Percentiles rank a stretch among this genome's conserved stretches.
Conservation (phyloP, 2,888 invertebrate species). For the Tineola bisselliella region DNA sequence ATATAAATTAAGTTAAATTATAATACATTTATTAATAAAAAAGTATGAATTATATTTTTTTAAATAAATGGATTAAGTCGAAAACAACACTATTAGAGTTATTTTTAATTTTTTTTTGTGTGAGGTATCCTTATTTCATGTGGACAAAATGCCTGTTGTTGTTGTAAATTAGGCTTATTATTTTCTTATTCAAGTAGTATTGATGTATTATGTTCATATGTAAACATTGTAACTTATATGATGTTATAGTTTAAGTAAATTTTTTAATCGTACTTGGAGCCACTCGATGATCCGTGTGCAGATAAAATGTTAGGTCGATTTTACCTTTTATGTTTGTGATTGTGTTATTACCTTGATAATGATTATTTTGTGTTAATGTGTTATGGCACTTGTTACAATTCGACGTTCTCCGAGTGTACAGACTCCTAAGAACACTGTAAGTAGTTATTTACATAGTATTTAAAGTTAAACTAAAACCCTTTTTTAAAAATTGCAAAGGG, state of each 20-base stretch:
- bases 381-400: constrained; percentile 65
- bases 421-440: constrained; percentile 62
- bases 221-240: background rate
- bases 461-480: background rate
- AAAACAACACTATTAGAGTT: background rate
- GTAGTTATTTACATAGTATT: constrained; percentile 22
- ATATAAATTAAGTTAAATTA: too few relatives aligned
- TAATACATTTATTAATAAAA: too few relatives aligned
- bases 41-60: background rate
- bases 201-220: background rate
- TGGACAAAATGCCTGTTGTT: constrained; percentile 12
- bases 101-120: constrained; percentile 10
- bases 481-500: too few relatives aligned
- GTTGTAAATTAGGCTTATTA: background rate
- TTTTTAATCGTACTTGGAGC: background rate
- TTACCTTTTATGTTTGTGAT: constrained; percentile 56
- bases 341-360: constrained; percentile 52
- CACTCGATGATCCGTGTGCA: constrained; percentile 34
- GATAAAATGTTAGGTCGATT: constrained; percentile 43
- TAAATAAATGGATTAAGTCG: background rate
- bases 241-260: constrained; percentile 4
- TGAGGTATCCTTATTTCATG: constrained; percentile 9
- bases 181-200: background rate
- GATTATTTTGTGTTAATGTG: constrained; percentile 56
- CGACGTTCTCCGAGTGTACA: constrained; percentile 64